phyloP scores from a whole-genome alignment of 2,888 invertebrate genomes.

The Polydrusus pterygomalis region DNA sequence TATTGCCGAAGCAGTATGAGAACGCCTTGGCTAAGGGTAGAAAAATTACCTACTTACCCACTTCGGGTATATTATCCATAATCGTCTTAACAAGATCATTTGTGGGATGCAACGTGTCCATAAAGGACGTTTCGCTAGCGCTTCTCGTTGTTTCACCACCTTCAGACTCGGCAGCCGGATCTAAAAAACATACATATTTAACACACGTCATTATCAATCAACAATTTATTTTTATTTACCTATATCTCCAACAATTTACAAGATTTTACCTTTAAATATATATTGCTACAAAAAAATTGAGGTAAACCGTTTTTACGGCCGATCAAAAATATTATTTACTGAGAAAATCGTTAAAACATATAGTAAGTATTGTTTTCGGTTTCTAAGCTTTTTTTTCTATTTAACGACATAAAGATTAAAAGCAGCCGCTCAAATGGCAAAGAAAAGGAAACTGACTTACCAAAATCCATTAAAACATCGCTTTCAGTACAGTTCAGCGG shows the following conservation, averaged over 20 bases:
- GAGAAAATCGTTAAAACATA: too few relatives aligned
- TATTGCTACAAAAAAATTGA: too few relatives aligned
- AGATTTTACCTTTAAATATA: too few relatives aligned
- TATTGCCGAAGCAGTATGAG: too few relatives aligned
- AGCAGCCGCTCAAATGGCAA: too few relatives aligned
- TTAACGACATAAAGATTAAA: too few relatives aligned
- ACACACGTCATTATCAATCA: not conserved
- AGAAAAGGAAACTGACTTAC: conserved; percentile 5
- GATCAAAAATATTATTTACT: too few relatives aligned
- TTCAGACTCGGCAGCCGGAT: not conserved
- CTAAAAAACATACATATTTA: not conserved
- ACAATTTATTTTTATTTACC: not conserved
- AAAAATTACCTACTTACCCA: conserved; percentile 23
- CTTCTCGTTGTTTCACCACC: conserved; percentile 35
- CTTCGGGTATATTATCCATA: conserved; percentile 23
- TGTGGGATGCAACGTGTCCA: not conserved
- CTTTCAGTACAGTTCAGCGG: conserved; percentile 7
- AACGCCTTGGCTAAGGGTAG: too few relatives aligned
- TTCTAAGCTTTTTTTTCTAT: too few relatives aligned
- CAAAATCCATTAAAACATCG: not conserved
- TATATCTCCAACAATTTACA: too few relatives aligned
- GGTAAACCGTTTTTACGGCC: too few relatives aligned
- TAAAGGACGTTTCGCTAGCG: conserved; percentile 33
- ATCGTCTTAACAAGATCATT: not conserved
- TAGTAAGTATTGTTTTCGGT: too few relatives aligned